Percentiles rank a stretch among this genome's conserved stretches.
Conservation (phyloP, 2,797 vertebrate genomes). For the Danio tinwini region DNA sequence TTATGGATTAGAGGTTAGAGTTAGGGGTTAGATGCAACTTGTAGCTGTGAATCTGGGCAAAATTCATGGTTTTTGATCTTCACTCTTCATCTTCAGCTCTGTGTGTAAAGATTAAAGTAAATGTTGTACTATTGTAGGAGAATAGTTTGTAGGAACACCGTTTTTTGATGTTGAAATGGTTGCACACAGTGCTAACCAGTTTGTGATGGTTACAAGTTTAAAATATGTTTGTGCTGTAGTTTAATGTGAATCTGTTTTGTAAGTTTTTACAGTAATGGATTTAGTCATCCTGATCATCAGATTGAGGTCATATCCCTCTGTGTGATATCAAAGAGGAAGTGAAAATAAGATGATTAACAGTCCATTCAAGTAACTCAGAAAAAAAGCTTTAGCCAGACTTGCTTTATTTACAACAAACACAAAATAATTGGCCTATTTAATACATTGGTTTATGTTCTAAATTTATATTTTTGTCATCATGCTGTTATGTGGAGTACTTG, state of each 20-base stretch:
- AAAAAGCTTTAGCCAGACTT: not conserved
- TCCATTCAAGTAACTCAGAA: not conserved
- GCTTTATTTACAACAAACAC: not conserved
- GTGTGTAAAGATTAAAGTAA: not conserved
- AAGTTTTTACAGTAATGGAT: not conserved
- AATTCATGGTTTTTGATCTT: not conserved
- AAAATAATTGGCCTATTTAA: not conserved
- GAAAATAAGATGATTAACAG: conserved; percentile 44
- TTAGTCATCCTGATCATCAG: conserved; percentile 2
- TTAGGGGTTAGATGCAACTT: too few relatives aligned
- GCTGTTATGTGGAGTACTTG: not conserved
- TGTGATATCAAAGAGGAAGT: conserved; percentile 24
- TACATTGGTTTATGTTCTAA: not conserved
- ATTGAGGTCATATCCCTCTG: not conserved
- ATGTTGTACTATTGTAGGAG: not conserved
- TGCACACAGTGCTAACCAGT: too few relatives aligned
- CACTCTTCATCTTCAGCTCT: not conserved
- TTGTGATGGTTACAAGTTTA: too few relatives aligned
- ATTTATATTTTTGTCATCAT: not conserved
- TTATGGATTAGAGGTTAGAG: too few relatives aligned
- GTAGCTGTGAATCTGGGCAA: not conserved
- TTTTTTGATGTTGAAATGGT: not conserved
- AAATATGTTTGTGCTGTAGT: not conserved
- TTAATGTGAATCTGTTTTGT: conserved; percentile 16
- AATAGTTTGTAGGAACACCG: not conserved